A percentile compares a stretch with the other conserved stretches of the same genome.
Conservation (phyloP, 2,888 invertebrate genomes). For the Tetanocera ferruginea region DNA sequence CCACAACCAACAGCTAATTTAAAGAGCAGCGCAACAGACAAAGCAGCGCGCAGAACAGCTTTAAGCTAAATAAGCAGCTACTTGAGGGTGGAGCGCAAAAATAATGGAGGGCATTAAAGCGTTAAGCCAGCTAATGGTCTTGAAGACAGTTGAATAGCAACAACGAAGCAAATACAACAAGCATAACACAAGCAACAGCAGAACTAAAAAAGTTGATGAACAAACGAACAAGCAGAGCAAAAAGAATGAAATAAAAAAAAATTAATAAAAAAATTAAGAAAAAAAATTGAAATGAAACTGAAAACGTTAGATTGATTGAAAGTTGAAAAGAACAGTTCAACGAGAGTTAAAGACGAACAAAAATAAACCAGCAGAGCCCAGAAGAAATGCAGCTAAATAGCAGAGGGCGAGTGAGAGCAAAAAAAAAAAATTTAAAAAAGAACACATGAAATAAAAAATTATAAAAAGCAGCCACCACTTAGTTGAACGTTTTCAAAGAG, state of each 20-base stretch:
- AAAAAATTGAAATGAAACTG: background rate
- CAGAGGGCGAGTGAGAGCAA: background rate
- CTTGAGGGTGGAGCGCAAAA: background rate
- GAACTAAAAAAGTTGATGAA: background rate
- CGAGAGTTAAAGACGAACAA: background rate
- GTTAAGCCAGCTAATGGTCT: slow-evolving; percentile 11
- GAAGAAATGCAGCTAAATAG: background rate
- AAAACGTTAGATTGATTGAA: background rate
- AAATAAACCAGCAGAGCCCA: background rate
- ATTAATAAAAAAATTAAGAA: background rate
- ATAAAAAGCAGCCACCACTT: background rate
- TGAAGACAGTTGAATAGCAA: background rate
- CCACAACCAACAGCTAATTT: background rate
- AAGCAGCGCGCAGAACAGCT: background rate
- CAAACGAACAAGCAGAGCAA: background rate
- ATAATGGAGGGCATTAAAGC: slow-evolving; percentile 20
- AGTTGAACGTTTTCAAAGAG: background rate
- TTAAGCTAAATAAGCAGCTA: slow-evolving; percentile 14
- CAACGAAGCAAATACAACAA: background rate
- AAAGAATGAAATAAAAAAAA: background rate
- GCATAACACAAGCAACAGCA: background rate
- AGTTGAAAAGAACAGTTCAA: background rate
- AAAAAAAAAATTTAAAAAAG: background rate
- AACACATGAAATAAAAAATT: too few species aligned
- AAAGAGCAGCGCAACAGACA: background rate